These are phyloP conservation scores for Dolichopus griseipennis DNA, from an alignment of 2,888 invertebrate species.

Conservation along the genomic window DNA sequence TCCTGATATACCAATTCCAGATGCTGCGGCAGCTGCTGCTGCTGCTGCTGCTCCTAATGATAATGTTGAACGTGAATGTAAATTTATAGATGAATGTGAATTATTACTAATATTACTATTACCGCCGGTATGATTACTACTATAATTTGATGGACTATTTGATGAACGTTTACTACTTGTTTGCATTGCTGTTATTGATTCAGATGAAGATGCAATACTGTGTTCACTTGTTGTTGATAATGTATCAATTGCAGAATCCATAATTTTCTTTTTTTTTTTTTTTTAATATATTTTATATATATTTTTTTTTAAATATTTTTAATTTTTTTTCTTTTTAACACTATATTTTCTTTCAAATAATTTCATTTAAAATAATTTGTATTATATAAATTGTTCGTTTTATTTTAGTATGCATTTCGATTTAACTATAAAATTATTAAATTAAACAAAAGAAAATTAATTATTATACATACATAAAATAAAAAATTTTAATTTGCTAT, in stretches of 20 bases:
- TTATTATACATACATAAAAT: too few relatives aligned
- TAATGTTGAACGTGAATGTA: constrained; percentile 32
- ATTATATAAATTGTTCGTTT: too few relatives aligned
- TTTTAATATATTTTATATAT: neutral
- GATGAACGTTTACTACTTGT: constrained; percentile 23
- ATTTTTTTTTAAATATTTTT: neutral
- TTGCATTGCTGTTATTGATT: constrained; percentile 25
- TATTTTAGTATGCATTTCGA: too few relatives aligned
- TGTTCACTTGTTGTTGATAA: constrained; percentile 49
- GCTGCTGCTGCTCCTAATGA: constrained; percentile 28
- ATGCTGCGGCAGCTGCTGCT: constrained; percentile 26
- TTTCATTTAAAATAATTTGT: too few relatives aligned
- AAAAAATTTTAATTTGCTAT: too few relatives aligned
- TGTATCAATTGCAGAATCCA: constrained; percentile 53
- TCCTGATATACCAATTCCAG: neutral
- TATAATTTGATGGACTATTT: constrained; percentile 37
- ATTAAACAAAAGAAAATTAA: too few relatives aligned
- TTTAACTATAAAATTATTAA: too few relatives aligned
- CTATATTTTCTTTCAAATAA: too few relatives aligned
- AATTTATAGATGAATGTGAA: constrained; percentile 29
- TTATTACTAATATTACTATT: constrained; percentile 22
- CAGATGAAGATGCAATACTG: constrained; percentile 45
- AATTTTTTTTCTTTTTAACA: neutral
- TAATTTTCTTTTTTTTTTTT: constrained; percentile 23
- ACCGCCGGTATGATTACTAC: constrained; percentile 34